Conservation (phyloP, 2,797 vertebrate genomes). For the Zalophus californianus region DNA sequence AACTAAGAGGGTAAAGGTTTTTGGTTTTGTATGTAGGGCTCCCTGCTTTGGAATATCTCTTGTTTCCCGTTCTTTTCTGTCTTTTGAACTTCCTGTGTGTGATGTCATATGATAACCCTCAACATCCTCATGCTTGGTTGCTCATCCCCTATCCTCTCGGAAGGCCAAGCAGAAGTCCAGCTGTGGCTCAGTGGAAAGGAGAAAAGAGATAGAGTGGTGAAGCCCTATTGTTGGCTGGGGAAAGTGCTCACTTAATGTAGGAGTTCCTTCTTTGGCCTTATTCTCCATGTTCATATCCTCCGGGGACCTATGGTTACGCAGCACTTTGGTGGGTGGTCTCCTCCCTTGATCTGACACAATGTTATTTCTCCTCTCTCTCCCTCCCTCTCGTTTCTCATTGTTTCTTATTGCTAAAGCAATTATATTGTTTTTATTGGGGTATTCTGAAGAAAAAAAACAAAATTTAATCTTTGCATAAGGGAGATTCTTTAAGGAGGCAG, state of each 20-base stretch:
- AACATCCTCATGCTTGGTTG: neutral
- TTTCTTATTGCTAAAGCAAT: constrained; percentile 4
- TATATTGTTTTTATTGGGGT: neutral
- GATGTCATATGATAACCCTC: neutral
- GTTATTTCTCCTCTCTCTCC: neutral
- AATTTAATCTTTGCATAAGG: neutral
- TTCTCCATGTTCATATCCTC: neutral
- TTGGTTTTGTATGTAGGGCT: neutral
- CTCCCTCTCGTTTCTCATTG: neutral
- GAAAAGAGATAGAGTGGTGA: neutral
- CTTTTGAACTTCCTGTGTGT: neutral
- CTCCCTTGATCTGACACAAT: neutral
- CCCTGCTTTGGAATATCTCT: neutral
- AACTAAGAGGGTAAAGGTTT: neutral
- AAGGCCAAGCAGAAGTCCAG: neutral
- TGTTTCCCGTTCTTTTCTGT: neutral
- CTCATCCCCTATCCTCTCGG: neutral
- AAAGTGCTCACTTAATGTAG: neutral
- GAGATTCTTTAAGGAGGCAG: neutral
- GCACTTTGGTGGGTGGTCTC: neutral
- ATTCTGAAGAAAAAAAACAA: neutral
- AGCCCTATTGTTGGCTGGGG: neutral
- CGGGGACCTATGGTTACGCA: neutral
- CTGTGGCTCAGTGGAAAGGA: neutral
- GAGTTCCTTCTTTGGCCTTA: neutral